Conservation (phyloP, 2,797 vertebrate species). For the Bradypus variegatus region DNA sequence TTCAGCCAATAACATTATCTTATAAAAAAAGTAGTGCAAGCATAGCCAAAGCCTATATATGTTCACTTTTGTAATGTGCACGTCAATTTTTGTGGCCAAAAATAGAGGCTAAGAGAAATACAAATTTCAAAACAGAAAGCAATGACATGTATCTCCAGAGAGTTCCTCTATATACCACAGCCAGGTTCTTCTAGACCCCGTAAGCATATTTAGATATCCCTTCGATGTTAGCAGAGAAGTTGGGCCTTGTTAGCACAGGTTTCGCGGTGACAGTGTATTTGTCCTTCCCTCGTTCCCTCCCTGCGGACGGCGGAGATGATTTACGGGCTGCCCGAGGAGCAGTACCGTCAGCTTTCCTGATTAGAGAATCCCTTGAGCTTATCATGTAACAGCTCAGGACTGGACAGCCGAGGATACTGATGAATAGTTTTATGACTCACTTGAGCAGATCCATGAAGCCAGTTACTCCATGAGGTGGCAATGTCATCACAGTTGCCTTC, state of each 20-base stretch:
- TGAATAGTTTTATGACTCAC: slow-evolving; percentile 69
- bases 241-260: slow-evolving; percentile 60
- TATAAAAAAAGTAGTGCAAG: neutral
- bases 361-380: slow-evolving; percentile 43
- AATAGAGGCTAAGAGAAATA: neutral
- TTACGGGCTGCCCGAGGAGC: slow-evolving; percentile 55
- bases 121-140: neutral
- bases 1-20: neutral
- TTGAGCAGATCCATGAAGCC: slow-evolving; percentile 70
- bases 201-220: slow-evolving; percentile 23
- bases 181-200: neutral
- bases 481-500: slow-evolving; percentile 67
- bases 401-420: slow-evolving; percentile 61
- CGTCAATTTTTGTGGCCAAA: fast-evolving
- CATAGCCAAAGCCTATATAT: fast-evolving
- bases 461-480: slow-evolving; percentile 70
- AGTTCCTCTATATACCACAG: no score
- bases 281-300: slow-evolving; percentile 39
- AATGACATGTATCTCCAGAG: neutral
- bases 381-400: slow-evolving; percentile 30
- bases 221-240: slow-evolving; percentile 42
- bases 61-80: fast-evolving
- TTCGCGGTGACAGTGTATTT: slow-evolving; percentile 37
- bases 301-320: slow-evolving; percentile 53
- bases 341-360: slow-evolving; percentile 54